Evolutionary conservation across 2,797 vertebrate species (phyloP), one percentile per base, ranked within the genome.

Genomic region (Molossus molossus): DNA sequence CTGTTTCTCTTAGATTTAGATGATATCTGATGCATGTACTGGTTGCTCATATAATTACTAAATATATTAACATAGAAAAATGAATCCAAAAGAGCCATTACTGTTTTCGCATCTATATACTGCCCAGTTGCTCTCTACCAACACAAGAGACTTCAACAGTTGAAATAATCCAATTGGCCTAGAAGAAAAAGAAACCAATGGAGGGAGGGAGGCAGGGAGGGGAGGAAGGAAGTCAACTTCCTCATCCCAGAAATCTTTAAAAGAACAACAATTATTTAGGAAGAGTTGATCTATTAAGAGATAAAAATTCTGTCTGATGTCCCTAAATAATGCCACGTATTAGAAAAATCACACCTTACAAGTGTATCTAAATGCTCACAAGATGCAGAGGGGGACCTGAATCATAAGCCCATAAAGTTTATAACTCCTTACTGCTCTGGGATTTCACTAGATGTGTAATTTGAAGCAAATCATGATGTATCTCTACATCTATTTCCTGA

Each of bases 51-150:
- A 65, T 33, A 62, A 70, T 58, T 37, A 89, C 1, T 60, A 77
- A 70, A 48, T 87, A 64, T 17, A 87, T 33, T 55, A 88, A 95
- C 72, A 88, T 1, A 96, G 15, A 6, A 90, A 90, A 90, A 17
- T 5, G 13, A 83, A 86, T 73, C 9, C 40, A 70, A 67, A 93
- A 82, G 13, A 60, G 9, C 57, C 37, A 11, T 69, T 64, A 57
- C 20, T 48, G 50, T 85, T 76, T 77, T 91, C 72, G 83, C 12
- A 64, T 84, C 40, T 64, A 76, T 25, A 81, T 57, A 81, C 5
- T 53, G 8, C 15, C 50, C 40, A 86, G 40, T 29, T 94, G 37
- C 87, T 93, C n/a, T 57, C 23, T 70, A 87, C 2, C 57, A 45
- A 90, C 15, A 62, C 27, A 75, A 83, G 50, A 45, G 20, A 1